A percentile compares a stretch with the other conserved stretches of the same genome.
These are phyloP conservation scores for Palythoa grandis DNA, from an alignment of 92 coral and sea anemone species.

Conservation along the genomic window DNA sequence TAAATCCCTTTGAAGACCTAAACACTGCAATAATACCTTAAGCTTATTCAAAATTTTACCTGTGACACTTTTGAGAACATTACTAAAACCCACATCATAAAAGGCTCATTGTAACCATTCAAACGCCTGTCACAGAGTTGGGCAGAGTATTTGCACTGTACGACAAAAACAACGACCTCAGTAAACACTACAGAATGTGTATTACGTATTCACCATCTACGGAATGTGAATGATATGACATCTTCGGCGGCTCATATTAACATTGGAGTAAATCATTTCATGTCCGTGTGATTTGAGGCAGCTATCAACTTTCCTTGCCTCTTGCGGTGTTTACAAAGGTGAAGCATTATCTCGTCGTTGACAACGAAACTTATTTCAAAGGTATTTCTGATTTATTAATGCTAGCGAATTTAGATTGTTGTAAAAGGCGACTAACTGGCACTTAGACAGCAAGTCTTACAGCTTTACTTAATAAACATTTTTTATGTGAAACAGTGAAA, in stretches of 20 bases:
- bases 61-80: constrained; percentile 16
- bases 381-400: background rate
- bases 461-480: background rate
- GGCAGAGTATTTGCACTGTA: constrained; percentile 7
- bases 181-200: constrained; percentile 5
- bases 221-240: constrained; percentile 26
- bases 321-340: background rate
- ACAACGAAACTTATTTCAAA: background rate
- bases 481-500: background rate
- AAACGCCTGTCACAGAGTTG: constrained; percentile 6
- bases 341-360: background rate
- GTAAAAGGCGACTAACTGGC: background rate
- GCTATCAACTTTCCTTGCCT: background rate
- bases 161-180: background rate
- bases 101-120: background rate
- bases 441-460: too few relatives aligned
- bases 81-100: background rate
- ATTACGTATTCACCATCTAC: constrained; percentile 21
- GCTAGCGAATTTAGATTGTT: background rate
- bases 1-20: constrained; percentile 30
- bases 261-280: constrained; percentile 2
- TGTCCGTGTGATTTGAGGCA: background rate
- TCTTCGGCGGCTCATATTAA: constrained; percentile 3
- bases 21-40: constrained; percentile 24
- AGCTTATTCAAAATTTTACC: constrained; percentile 4